Conservation (phyloP, 2,113 vertebrate species). For the Apteryx mantelli region DNA sequence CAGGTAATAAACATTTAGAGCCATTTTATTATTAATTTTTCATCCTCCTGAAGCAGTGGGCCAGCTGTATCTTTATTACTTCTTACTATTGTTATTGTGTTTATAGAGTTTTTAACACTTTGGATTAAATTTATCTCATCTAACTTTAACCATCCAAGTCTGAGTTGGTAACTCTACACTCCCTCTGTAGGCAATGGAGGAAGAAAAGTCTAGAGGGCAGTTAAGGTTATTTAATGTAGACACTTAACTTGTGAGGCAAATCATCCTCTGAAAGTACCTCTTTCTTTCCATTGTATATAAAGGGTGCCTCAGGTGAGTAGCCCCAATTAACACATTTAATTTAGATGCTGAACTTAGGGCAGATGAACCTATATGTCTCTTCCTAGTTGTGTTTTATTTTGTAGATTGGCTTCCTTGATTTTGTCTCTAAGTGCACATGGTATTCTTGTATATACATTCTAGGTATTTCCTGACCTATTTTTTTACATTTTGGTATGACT, state of each 20-base stretch:
- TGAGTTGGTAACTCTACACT: too few relatives aligned
- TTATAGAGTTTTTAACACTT: too few relatives aligned
- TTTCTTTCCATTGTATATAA: background rate
- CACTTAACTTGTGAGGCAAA: too few relatives aligned
- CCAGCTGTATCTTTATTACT: too few relatives aligned
- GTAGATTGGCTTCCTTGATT: background rate
- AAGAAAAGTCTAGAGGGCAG: too few relatives aligned
- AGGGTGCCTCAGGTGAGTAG: background rate
- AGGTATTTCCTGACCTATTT: background rate
- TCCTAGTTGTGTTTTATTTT: background rate
- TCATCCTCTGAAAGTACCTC: background rate
- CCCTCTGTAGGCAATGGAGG: too few relatives aligned
- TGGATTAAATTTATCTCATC: too few relatives aligned
- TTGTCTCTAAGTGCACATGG: background rate
- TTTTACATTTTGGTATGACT: background rate
- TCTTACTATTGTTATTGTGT: too few relatives aligned
- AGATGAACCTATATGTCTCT: background rate
- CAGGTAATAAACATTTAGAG: background rate
- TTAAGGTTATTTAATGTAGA: too few relatives aligned
- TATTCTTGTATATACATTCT: background rate
- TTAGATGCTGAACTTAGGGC: background rate
- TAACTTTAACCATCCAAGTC: too few relatives aligned
- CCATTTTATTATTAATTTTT: background rate
- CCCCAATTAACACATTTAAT: background rate
- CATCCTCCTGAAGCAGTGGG: background rate